Evolutionary conservation across 1,140 invertebrate species (phyloP), one percentile per base, ranked within the genome.

Genomic region (Phenacoccus solenopsis): DNA sequence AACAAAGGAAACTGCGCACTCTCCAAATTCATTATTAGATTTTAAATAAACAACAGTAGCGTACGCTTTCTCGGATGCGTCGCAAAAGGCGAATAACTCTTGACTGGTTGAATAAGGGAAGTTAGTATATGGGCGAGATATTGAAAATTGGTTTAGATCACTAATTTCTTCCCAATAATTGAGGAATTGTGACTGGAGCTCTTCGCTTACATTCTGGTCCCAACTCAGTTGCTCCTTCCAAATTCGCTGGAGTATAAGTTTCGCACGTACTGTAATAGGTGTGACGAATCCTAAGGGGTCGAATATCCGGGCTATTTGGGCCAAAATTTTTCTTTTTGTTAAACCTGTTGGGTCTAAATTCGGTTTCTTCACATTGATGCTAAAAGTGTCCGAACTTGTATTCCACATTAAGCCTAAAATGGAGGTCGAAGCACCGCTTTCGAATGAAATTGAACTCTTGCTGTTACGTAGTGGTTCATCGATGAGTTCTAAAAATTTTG

Each of bases 321-420:
- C 57, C 7, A 69, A 1, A 22, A 72, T 72, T 0, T 57, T 22
- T 3, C 71, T 3, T 16, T 72, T 69, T 2, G 71, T 72, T n/a
- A n/a, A n/a, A n/a, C n/a, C n/a, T n/a, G n/a, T n/a, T n/a, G n/a
- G n/a, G n/a, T n/a, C n/a, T n/a, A n/a, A n/a, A n/a, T n/a, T n/a
- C n/a, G n/a, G n/a, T 0, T 30, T 30, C 4, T 49, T 72, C 5
- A 5, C 61, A 28, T 0, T 2, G 1, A 20, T 16, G 3, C 3
- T 10, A 12, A 32, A 20, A 56, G 16, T 25, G 16, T 71, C 67
- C 1, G 0, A 0, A 12, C 0, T 69, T 2, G 70, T 0, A 16
- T 69, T 21, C 67, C 70, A 71, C 13, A 57, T 22, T 0, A 69
- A 21, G 0, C 67, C 67, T 1, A 71, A 20, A 24, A 71, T n/a